Conservation (phyloP, 2,888 invertebrate genomes). For the Calephelis perditalis region DNA sequence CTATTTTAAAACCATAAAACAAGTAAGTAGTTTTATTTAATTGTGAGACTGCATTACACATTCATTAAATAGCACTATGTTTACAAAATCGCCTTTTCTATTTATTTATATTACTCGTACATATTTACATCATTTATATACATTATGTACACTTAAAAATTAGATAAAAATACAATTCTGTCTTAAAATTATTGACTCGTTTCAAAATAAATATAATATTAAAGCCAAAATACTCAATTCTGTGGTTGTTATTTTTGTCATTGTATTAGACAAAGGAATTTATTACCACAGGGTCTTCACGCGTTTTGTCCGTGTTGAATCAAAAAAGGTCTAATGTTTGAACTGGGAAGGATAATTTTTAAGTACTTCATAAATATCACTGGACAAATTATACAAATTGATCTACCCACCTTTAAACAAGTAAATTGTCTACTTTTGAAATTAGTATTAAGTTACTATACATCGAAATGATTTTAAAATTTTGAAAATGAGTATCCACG, state of each 20-base stretch:
- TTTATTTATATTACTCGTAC: constrained; percentile 6
- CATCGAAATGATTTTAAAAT: no score
- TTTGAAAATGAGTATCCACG: no score
- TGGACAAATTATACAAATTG: no score
- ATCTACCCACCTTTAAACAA: no score
- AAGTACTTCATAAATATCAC: no score
- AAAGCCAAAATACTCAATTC: constrained; percentile 53
- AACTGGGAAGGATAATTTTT: no score
- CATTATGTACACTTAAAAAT: constrained; percentile 33
- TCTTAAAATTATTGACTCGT: constrained; percentile 72
- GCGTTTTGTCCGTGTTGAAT: constrained; percentile 1
- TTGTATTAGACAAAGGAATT: constrained; percentile 58
- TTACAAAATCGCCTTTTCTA: constrained; percentile 17
- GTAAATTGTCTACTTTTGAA: no score
- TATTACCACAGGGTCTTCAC: constrained; percentile 10
- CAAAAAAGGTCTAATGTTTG: constrained; percentile 1
- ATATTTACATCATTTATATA: constrained; percentile 31
- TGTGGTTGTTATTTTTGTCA: constrained; percentile 28
- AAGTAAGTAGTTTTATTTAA: no score
- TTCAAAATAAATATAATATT: constrained; percentile 61
- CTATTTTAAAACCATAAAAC: no score
- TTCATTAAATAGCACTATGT: no score
- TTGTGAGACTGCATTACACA: no score
- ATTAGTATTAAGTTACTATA: no score
- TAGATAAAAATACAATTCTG: constrained; percentile 42